A percentile compares a stretch with the other conserved stretches of the same genome.
These are phyloP conservation scores for Tautogolabrus adspersus DNA, from an alignment of 2,113 vertebrate genomes.

Conservation along the genomic window DNA sequence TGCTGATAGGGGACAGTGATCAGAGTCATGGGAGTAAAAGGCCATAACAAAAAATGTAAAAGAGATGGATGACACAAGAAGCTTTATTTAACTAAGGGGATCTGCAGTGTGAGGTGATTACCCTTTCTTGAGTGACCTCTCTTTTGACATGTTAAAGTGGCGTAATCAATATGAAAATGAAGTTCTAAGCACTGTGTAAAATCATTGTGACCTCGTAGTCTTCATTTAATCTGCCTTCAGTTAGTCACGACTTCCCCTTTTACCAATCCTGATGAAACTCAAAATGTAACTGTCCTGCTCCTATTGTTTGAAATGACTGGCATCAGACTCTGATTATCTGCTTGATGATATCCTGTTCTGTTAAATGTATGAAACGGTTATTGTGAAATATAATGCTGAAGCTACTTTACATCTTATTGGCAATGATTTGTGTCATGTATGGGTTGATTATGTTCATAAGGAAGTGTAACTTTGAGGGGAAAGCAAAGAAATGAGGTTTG, in stretches of 20 bases:
- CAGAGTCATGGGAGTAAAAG: background rate
- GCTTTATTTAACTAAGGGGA: background rate
- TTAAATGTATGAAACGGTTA: background rate
- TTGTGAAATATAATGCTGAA: background rate
- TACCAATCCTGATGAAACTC: no score
- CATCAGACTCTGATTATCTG: background rate
- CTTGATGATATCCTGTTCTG: background rate
- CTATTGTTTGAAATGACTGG: background rate
- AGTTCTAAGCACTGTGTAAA: no score
- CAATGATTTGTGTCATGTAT: no score
- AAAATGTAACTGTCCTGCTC: background rate
- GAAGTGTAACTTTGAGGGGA: no score
- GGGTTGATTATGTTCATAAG: no score
- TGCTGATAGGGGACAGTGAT: background rate
- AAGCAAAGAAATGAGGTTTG: no score
- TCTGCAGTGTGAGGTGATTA: background rate
- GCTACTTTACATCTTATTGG: no score
- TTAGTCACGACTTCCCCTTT: background rate
- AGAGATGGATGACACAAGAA: background rate
- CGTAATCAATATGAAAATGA: background rate
- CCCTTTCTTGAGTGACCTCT: background rate
- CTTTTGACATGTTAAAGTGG: background rate
- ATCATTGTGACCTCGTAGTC: no score
- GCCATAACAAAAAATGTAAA: background rate
- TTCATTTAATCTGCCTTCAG: background rate